Conservation (phyloP, 2,797 vertebrate genomes). For the Micrastur ruficollis region DNA sequence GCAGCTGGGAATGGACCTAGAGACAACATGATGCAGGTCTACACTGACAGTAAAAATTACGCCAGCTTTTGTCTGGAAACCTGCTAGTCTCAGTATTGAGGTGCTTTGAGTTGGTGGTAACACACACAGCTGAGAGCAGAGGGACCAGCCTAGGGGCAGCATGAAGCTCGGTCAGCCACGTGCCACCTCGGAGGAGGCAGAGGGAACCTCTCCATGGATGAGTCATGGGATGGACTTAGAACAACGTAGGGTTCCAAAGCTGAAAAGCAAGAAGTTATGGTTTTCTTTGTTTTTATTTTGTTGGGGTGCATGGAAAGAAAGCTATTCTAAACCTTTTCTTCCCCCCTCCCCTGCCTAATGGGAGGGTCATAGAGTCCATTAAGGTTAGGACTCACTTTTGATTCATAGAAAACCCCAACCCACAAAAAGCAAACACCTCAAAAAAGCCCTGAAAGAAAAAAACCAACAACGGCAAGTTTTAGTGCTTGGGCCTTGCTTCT, state of each 20-base stretch:
- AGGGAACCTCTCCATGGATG: background rate
- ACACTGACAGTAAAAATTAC: background rate
- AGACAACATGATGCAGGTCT: background rate
- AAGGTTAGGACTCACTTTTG: background rate
- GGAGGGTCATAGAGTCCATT: background rate
- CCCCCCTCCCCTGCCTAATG: too few relatives aligned
- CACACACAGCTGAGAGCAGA: background rate
- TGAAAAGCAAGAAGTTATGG: background rate
- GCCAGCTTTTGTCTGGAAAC: background rate
- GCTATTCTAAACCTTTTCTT: background rate
- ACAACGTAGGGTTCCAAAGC: background rate
- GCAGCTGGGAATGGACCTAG: background rate
- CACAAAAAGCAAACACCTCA: background rate
- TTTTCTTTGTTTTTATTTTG: background rate
- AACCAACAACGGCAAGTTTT: background rate
- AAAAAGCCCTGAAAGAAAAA: background rate
- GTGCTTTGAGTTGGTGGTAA: background rate
- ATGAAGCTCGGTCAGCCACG: background rate
- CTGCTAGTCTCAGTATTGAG: background rate
- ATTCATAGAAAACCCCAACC: background rate
- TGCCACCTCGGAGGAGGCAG: background rate
- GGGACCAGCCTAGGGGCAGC: background rate
- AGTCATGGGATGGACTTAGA: background rate
- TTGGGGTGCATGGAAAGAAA: background rate
- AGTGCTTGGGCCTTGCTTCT: background rate